These are phyloP conservation scores for Stomatorhinus ivindoensis DNA, from an alignment of 2,113 vertebrate genomes.

Conservation along the genomic window DNA sequence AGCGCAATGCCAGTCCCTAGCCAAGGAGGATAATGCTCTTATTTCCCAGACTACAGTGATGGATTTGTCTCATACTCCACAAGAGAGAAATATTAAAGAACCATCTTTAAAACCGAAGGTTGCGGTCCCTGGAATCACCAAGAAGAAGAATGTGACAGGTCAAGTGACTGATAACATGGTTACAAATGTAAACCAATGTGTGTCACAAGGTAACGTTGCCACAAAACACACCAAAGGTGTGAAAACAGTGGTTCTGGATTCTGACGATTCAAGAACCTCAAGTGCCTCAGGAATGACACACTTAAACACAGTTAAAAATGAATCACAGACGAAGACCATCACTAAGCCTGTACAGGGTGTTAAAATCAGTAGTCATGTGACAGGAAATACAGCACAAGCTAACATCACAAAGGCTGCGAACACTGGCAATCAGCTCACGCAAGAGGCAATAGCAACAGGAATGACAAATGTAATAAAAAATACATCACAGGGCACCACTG, in stretches of 20 bases:
- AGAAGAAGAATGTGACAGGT: constrained; percentile 41
- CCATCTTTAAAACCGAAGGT: constrained; percentile 42
- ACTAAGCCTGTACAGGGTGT: not conserved
- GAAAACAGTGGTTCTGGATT: constrained; percentile 31
- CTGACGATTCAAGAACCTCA: constrained; percentile 3
- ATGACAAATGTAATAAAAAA: constrained; percentile 36
- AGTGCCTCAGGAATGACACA: constrained; percentile 26
- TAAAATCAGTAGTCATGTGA: not conserved
- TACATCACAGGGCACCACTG: constrained; percentile 33
- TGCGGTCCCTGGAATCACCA: constrained; percentile 36
- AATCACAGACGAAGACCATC: constrained; percentile 34
- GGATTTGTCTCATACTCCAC: constrained; percentile 31
- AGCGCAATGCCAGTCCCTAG: constrained; percentile 47
- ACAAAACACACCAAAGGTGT: constrained; percentile 45
- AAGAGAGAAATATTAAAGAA: constrained; percentile 18
- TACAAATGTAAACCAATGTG: not conserved
- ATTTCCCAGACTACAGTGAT: constrained; percentile 44
- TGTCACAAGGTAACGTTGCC: not conserved
- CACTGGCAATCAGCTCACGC: constrained; percentile 24
- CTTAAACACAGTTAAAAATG: constrained; percentile 32
- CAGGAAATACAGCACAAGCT: not conserved
- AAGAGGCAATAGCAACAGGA: constrained; percentile 10
- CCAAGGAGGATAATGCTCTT: constrained; percentile 47
- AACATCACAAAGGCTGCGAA: no score
- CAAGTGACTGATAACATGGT: constrained; percentile 28